Evolutionary conservation across 2,113 vertebrate species (phyloP), one percentile per base, ranked within the genome.

Genomic region (Mastomys coucha): DNA sequence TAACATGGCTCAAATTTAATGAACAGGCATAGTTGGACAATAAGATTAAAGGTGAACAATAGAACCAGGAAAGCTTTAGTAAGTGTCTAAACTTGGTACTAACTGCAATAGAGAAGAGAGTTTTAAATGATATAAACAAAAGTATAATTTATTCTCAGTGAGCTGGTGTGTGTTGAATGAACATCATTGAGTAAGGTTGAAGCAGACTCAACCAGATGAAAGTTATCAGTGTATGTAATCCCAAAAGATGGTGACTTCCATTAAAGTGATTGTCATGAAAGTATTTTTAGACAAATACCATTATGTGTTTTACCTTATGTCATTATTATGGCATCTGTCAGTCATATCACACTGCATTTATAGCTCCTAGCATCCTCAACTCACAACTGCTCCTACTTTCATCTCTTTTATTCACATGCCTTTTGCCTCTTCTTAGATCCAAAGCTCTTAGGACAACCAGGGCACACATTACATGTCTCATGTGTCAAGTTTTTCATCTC

Each of bases 41-140:
- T 95, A 92, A 81, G 39, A 92, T 94, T 94, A 96, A 82, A 95
- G 39, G 95, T 95, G 78, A 93, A 65, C 69, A 77, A 77, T 53
- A 78, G n/a, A 94, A 91, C 96, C 88, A 95, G 96, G 8, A 22
- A 94, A 72, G 7, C 28, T 67, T 81, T 14, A 36, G 10, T 1
- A 77, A 56, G 63, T 78, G 39, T 69, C 91, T 96, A n/a, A 45
- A 76, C 1, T 19, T 53, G 45, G 65, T 45, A 85, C 42, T 80
- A 75, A 92, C 51, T 8, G 16, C 39, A 80, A 5, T 26, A 39
- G 5, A 33, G 4, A 91, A 93, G 20, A 36, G 58, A 56, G 42
- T 33, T 89, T 88, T 91, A 53, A 86, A 89, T 91, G n/a, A 53
- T 31, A 42, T 4, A 58, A 60, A 63, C 4, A 65, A 60, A 80